Base-by-base conservation (phyloP, 2,797 vertebrate species). In the Columba guinea region DNA sequence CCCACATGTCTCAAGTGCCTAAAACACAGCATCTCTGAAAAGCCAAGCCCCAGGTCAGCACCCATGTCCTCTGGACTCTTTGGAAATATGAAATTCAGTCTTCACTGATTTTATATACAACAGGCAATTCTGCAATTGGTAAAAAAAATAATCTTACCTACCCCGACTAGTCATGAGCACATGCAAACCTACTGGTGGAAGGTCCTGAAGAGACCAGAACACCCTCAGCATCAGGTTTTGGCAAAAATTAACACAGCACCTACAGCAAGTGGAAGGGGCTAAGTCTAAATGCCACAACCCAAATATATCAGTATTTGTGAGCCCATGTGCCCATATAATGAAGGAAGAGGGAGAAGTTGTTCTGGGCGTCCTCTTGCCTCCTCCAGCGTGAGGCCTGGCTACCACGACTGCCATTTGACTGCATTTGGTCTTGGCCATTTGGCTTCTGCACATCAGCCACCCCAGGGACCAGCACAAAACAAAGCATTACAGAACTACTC, bases 161-260 rank as follows among this genome's bases (percentile, higher is more conserved):
- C 7, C 49, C 81, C 30, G n/a, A 67, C 8, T 4, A 39, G 44
- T 4, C 35, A 24, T 0, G 15, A 65, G 8, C 41, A 58, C 0
- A 0, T 22, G 51, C 69, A 58, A 51, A 27, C 35, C 63, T 67
- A 4, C 27, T 5, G 17, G 65, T 55, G 74, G 39, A 68, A 39
- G 13, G 41, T 51, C 80, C 59, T 11, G 21, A 69, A 63, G 35
- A 83, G 78, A 73, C 27, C 65, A 48, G 34, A 80, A 46, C 21
- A 41, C 46, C 34, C 39, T 73, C 64, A 77, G 80, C 81, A 79
- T 59, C 59, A 30, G 27, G 53, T 89, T 78, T 78, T 87, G 80
- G 89, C 87, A 90, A 77, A 51, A 92, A 65, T 35, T 60, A 64
- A 44, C 34, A 35, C 2, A 81, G 48, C 71, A 74, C 52, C 51